Evolutionary conservation across 1,140 invertebrate species (phyloP).

Genomic region (Tetraneura akinire): DNA sequence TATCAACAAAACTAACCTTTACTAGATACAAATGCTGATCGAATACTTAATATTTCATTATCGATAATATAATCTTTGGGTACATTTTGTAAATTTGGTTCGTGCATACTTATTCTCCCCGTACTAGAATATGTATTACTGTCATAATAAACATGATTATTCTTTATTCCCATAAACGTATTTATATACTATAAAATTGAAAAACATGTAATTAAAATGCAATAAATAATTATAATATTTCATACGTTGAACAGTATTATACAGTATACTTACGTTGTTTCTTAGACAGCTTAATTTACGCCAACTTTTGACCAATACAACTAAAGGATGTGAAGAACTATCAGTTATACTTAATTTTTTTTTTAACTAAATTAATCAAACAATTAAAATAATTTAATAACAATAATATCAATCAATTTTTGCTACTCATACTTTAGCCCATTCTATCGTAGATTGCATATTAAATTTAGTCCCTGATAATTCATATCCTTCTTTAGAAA

Average conservation of each 20-base stretch:
- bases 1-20: conserved; percentile 56
- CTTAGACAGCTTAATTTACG: conserved; percentile 55
- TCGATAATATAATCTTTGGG: conserved; percentile 75
- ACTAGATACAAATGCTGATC: conserved; percentile 58
- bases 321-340: conserved; percentile 49
- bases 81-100: conserved; percentile 91
- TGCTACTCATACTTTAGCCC: conserved; percentile 52
- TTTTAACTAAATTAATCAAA: conserved; percentile 22
- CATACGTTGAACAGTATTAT: conserved; percentile 55
- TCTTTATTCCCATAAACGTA: neutral
- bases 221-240: neutral
- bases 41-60: conserved; percentile 55
- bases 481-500: conserved; percentile 59
- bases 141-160: conserved; percentile 61
- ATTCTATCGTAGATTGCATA: conserved; percentile 70
- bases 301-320: conserved; percentile 53
- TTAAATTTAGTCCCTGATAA: conserved; percentile 80
- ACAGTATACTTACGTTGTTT: conserved; percentile 54
- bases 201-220: neutral
- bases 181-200: conserved; percentile 30
- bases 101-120: conserved; percentile 86
- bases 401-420: no score
- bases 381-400: no score
- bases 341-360: conserved; percentile 33
- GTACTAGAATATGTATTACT: conserved; percentile 81